Evolutionary conservation across 2,888 invertebrate species (phyloP).

Genomic region (Operophtera brumata): DNA sequence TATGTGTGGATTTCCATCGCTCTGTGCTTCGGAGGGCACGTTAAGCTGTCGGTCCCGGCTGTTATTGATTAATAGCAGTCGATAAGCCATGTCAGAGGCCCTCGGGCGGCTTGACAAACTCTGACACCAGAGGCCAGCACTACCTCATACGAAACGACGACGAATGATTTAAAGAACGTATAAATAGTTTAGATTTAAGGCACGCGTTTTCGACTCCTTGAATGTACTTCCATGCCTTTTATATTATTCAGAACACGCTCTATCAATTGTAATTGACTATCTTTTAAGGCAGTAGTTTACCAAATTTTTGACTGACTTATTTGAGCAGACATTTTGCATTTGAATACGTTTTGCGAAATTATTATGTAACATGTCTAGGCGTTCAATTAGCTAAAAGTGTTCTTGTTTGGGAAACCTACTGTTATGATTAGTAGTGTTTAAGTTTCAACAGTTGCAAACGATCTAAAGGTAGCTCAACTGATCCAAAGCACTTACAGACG

Average conservation of each 20-base stretch:
- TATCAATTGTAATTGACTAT: constrained; percentile 14
- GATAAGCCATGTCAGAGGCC: no score
- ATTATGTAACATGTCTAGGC: constrained; percentile 6
- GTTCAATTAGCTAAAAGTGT: constrained; percentile 6
- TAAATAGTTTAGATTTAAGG: not conserved
- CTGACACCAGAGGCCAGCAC: no score
- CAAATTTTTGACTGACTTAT: constrained; percentile 24
- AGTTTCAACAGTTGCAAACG: no score
- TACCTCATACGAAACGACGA: no score
- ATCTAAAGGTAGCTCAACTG: no score
- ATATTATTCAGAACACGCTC: constrained; percentile 14
- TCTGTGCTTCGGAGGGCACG: no score
- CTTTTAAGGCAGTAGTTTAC: constrained; percentile 1
- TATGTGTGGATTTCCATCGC: no score
- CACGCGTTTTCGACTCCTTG: not conserved
- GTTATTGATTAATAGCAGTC: no score
- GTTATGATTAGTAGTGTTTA: no score
- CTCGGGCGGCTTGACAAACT: no score
- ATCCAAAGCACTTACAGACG: no score
- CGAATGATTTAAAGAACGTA: not conserved
- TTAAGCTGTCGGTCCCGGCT: no score
- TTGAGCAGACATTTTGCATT: constrained; percentile 20
- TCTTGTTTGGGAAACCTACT: constrained; percentile 5
- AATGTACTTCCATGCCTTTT: not conserved
- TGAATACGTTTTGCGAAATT: constrained; percentile 12